Evolutionary conservation across 2,888 invertebrate genomes (phyloP).

Genomic region (Plagiodera versicolora): DNA sequence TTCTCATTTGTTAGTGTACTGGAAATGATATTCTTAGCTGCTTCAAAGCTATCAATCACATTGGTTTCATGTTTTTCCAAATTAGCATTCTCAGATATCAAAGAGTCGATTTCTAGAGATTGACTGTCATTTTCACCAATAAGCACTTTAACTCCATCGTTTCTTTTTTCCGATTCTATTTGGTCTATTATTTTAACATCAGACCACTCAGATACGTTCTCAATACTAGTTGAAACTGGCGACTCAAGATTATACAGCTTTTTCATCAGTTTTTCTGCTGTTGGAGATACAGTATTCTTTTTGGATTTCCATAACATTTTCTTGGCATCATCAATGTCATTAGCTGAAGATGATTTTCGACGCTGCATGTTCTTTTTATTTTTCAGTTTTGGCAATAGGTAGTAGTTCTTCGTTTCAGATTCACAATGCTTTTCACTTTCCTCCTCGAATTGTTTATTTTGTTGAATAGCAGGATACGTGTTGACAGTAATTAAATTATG

Average conservation of each 20-base stretch:
- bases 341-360: neutral
- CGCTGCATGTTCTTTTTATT: neutral
- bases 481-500: neutral
- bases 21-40: neutral
- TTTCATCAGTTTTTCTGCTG: constrained; percentile 8
- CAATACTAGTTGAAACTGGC: neutral
- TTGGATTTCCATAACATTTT: constrained; percentile 5
- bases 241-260: constrained; percentile 5
- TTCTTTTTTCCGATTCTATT: neutral
- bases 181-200: neutral
- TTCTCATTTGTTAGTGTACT: neutral
- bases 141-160: neutral
- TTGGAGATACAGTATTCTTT: constrained; percentile 8
- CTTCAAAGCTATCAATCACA: neutral
- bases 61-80: neutral
- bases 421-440: neutral
- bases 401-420: neutral
- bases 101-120: neutral
- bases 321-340: neutral
- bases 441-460: too few species aligned
- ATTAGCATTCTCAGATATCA: neutral
- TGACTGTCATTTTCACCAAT: neutral
- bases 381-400: constrained; percentile 3
- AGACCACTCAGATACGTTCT: neutral
- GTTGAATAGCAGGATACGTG: too few species aligned